Evolutionary conservation across 2,888 invertebrate species (phyloP), one percentile per base, ranked within the genome.

Genomic region (Drosophila leonis): DNA sequence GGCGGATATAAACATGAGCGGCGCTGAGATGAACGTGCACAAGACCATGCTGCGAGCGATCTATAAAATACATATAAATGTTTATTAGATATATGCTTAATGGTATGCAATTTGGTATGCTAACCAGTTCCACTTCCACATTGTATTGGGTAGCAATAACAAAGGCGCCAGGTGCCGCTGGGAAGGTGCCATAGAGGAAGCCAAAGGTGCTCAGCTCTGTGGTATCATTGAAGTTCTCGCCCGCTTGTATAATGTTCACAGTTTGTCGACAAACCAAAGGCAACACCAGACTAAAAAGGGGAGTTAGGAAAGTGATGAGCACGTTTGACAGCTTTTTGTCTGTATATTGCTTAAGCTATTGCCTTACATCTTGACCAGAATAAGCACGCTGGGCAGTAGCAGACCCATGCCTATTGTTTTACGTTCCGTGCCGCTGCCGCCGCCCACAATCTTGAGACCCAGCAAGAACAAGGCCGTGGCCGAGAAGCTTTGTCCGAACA

Each of bases 161-260:
- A 92, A 98, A 98, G 0, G 98, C 97, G n/a, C 98, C 98, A 0
- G 98, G 98, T 0, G 98, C 98, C 1, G 98, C 96, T 0, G 99
- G 99, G 92, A 99, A 97, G 0, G 98, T 98, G 62, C 99, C 98
- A 91, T 98, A 98, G 0, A 99, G 94, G 93, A 99, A 99, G 0
- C 98, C 98, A 92, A 97, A 98, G 44, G 98, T 98, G 78, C 98
- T 97, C 65, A 98, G 93, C 76, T 98, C 97, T 12, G 95, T 94
- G 0, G 97, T 97, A 82, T 97, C 97, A 20, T 96, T 95, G 18
- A 95, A 94, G 89, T 96, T 95, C 0, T 91, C 92, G 0, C 97
- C 96, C 9, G 96, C 94, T 68, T 95, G 94, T 61, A 97, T 93
- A 5, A 97, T 94, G 87, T 96, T 96, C 0, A 98, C 96, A 24